These are phyloP conservation scores for Triplophysa bombifrons DNA, from an alignment of 2,797 vertebrate species.

Conservation along the genomic window DNA sequence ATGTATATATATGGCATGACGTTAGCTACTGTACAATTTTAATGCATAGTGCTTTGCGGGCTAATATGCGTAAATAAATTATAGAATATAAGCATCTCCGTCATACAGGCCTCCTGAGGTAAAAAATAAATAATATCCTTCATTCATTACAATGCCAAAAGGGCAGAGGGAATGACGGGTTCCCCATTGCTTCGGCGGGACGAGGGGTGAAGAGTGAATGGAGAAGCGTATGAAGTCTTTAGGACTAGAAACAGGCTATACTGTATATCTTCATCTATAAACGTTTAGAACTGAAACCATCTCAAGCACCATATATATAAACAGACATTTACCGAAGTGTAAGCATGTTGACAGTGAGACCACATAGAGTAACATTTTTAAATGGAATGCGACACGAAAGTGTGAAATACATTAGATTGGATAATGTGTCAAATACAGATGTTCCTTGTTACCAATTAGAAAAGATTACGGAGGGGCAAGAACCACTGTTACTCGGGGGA, in stretches of 20 bases:
- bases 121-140: conserved; percentile 76
- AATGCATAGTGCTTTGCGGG: conserved; percentile 74
- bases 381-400: neutral
- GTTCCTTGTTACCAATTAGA: neutral
- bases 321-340: conserved; percentile 69
- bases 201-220: conserved; percentile 18
- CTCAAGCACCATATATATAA: conserved; percentile 78
- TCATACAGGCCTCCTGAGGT: conserved; percentile 72
- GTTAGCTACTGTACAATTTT: conserved; percentile 67
- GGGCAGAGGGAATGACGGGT: conserved; percentile 53
- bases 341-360: conserved; percentile 65
- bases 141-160: conserved; percentile 60
- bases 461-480: neutral
- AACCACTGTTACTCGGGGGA: neutral
- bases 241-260: conserved; percentile 69
- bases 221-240: conserved; percentile 46
- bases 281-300: conserved; percentile 79
- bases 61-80: conserved; percentile 69
- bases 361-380: conserved; percentile 62
- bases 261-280: conserved; percentile 71
- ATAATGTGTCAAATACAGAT: neutral
- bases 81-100: conserved; percentile 73
- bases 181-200: conserved; percentile 53
- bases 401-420: neutral
- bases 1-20: conserved; percentile 65